Evolutionary conservation across 2,113 vertebrate species (phyloP).

Genomic region (Pholis gunnellus): DNA sequence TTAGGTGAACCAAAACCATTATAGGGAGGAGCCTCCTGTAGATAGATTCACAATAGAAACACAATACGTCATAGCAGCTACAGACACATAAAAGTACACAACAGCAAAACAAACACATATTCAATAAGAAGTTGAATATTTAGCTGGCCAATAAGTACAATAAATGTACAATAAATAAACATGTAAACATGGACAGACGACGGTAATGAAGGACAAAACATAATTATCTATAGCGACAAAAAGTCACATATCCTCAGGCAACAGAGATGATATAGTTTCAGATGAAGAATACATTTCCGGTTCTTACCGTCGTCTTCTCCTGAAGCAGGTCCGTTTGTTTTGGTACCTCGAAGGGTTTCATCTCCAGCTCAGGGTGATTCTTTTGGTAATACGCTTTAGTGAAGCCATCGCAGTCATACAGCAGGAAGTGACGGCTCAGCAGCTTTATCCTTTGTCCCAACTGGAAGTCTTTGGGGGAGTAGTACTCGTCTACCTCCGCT

Average conservation of each 20-base stretch:
- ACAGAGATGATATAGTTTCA: background rate
- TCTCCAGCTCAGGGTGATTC: slow-evolving; percentile 85
- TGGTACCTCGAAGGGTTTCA: slow-evolving; percentile 81
- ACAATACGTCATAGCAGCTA: background rate
- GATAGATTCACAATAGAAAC: background rate
- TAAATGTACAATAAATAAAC: background rate
- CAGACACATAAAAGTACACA: background rate
- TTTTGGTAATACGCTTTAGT: slow-evolving; percentile 88
- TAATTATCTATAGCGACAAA: background rate
- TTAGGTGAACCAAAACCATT: slow-evolving; percentile 93
- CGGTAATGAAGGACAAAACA: background rate
- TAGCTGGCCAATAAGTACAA: no score
- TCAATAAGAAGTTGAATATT: background rate
- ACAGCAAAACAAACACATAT: background rate
- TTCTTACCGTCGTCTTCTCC: slow-evolving; percentile 63
- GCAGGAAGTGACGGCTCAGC: slow-evolving; percentile 89
- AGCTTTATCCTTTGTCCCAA: slow-evolving; percentile 87
- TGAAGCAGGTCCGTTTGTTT: slow-evolving; percentile 44
- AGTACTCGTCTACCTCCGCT: slow-evolving; percentile 92
- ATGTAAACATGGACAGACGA: background rate
- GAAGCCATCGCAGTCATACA: slow-evolving; percentile 92
- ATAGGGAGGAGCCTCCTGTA: slow-evolving; percentile 91
- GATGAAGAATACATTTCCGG: background rate
- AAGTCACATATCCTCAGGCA: background rate
- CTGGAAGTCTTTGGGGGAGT: slow-evolving; percentile 90